Percentiles rank a stretch among this genome's conserved stretches.
Conservation (phyloP, 1,140 invertebrate genomes). For the Ceratosolen solmsi region DNA sequence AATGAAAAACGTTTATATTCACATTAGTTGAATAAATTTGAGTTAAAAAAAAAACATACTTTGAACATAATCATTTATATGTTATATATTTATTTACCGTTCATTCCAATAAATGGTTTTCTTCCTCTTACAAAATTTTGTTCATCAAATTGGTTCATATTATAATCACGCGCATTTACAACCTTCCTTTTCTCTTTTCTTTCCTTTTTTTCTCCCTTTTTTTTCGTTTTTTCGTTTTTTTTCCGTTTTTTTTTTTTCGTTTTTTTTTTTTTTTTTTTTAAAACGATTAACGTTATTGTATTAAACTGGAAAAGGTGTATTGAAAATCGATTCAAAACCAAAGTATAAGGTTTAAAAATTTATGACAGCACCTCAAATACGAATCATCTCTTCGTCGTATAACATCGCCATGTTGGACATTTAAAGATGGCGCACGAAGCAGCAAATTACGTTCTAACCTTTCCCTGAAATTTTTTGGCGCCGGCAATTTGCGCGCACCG, state of each 20-base stretch:
- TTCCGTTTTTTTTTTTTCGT: no score
- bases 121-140: constrained; percentile 64
- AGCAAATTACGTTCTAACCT: constrained; percentile 16
- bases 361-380: not conserved
- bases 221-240: no score
- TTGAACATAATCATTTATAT: not conserved
- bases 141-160: constrained; percentile 69
- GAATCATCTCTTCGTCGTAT: constrained; percentile 5
- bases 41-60: not conserved
- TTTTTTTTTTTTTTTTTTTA: no score
- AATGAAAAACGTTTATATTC: not conserved
- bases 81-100: constrained; percentile 58
- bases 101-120: constrained; percentile 69
- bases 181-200: not conserved
- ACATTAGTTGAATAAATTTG: not conserved
- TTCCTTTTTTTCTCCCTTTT: no score
- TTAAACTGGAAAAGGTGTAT: no score
- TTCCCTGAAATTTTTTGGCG: constrained; percentile 16
- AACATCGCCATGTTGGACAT: constrained; percentile 29
- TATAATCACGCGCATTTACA: constrained; percentile 53
- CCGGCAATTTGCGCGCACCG: constrained; percentile 16
- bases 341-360: constrained; percentile 9
- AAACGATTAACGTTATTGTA: no score
- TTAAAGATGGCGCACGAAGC: constrained; percentile 35
- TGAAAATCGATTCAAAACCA: no score